Evolutionary conservation across 2,888 invertebrate species (phyloP), one percentile per base, ranked within the genome.

Genomic region (Aricia artaxerxes): DNA sequence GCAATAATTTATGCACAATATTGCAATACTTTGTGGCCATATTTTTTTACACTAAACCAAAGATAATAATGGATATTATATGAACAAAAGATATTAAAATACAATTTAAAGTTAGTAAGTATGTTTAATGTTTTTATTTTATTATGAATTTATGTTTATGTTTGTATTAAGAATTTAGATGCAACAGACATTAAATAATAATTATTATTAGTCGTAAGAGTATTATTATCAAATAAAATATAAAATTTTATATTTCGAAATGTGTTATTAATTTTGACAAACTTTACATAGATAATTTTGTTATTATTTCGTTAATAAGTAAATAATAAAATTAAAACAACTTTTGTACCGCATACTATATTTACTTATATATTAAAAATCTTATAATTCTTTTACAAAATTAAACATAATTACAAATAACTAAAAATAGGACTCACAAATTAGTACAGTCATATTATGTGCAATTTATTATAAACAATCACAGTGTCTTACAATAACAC

Each of bases 1-100:
- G 35, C 24, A 13, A 11, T 31, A 13, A 11, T 31, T 35, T 76
- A 53, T 11, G 53, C 11, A 53, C 13, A 35, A 35, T 53, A 76
- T 16, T 57, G 57, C 76, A 76, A 57, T 76, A 53, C 31, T 76
- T 5, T 35, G 57, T 76, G 76, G 76, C 76, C 76, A 76, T 76
- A 76, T 76, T 76, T 76, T 76, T 76, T 57, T 57, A 76, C 53
- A 53, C 24, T 35, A 53, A 57, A 76, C 76, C 76, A 76, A 76
- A 76, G 76, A 76, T 57, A 76, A 76, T 76, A 57, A 76, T 76
- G 76, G 35, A 76, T 49, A 31, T 31, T 49, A 31, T 31, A 76
- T 57, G 5, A 31, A 53, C 57, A 76, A 76, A 76, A 35, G 11
- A 35, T 69, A 35, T 11, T 69, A 11, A 64, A 64, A 64, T 31